Conservation (phyloP, 2,888 invertebrate genomes). For the Nomada fabriciana region DNA sequence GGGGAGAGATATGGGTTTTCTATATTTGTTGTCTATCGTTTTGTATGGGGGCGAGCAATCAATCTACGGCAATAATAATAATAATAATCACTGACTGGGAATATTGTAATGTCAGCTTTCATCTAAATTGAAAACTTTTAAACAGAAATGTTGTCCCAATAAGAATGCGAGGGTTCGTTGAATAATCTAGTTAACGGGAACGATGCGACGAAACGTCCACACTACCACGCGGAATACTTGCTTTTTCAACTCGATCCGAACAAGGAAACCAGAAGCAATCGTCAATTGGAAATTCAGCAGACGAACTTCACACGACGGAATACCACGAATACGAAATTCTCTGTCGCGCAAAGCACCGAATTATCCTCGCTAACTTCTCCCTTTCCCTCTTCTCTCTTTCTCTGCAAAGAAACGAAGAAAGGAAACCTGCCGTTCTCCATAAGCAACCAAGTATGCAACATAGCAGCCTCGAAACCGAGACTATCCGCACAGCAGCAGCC, state of each 20-base stretch:
- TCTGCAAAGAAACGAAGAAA: neutral
- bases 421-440: neutral
- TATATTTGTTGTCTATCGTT: neutral
- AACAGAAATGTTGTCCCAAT: no score
- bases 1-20: neutral
- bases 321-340: slow-evolving; percentile 21
- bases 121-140: no score
- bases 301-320: slow-evolving; percentile 1
- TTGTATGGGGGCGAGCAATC: no score
- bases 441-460: no score
- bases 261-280: neutral
- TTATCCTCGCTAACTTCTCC: neutral
- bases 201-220: neutral
- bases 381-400: no score
- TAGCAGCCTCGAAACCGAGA: no score
- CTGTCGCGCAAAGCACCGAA: slow-evolving; percentile 9
- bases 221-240: no score
- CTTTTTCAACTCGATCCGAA: neutral
- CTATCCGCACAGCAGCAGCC: neutral
- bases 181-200: neutral
- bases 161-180: no score
- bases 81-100: no score
- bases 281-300: neutral
- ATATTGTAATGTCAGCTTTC: no score
- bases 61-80: no score